A percentile compares a stretch with the other conserved stretches of the same genome.
Conservation (phyloP, 2,888 invertebrate genomes). For the Eulithis testata region DNA sequence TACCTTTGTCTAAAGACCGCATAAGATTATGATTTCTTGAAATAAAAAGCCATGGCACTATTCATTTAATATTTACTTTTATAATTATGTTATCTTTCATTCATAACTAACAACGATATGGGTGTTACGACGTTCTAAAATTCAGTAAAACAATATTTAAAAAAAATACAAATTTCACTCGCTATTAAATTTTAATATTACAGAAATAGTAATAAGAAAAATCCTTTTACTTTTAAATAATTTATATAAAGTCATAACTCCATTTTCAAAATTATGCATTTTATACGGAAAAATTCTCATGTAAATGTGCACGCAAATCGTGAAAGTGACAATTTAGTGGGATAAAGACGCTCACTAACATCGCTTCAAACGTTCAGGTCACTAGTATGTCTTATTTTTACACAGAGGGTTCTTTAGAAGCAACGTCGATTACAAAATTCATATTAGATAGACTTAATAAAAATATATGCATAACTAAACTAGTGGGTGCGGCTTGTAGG, state of each 20-base stretch:
- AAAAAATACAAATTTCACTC: conserved; percentile 84
- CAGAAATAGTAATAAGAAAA: conserved; percentile 82
- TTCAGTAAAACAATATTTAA: conserved; percentile 83
- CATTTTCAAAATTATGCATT: conserved; percentile 73
- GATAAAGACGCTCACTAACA: conserved; percentile 76
- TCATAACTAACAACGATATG: conserved; percentile 85
- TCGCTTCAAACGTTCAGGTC: conserved; percentile 83
- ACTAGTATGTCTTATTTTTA: conserved; percentile 84
- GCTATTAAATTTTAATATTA: conserved; percentile 83
- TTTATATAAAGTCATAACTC: conserved; percentile 80
- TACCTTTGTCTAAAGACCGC: background rate
- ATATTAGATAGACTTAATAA: conserved; percentile 83
- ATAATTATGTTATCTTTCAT: conserved; percentile 85
- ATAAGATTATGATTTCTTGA: conserved; percentile 38
- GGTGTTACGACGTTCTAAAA: conserved; percentile 84
- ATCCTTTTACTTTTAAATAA: conserved; percentile 77
- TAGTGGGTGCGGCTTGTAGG: conserved; percentile 57
- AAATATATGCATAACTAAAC: conserved; percentile 84
- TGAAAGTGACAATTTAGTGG: conserved; percentile 82
- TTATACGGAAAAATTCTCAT: conserved; percentile 72
- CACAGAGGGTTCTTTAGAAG: conserved; percentile 82
- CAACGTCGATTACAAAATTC: conserved; percentile 84
- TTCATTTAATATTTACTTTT: conserved; percentile 85
- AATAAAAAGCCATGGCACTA: conserved; percentile 80
- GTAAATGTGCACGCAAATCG: conserved; percentile 79